Evolutionary conservation across 2,113 vertebrate genomes (phyloP).

Genomic region (Machaerirhynchus nigripectus): DNA sequence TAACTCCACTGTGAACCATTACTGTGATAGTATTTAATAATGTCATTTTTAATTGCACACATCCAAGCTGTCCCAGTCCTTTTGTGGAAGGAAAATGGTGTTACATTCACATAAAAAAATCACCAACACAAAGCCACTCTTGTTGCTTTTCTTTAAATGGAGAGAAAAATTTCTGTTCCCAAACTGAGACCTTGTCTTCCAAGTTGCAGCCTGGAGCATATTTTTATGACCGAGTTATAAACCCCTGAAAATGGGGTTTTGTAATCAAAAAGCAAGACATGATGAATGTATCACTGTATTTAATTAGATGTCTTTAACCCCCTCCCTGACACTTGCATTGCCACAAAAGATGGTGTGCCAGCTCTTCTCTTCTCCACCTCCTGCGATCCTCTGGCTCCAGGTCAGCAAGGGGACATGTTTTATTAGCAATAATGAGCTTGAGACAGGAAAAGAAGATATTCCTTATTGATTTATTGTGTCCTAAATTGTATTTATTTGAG

Average conservation of each 20-base stretch:
- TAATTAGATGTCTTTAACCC: constrained; percentile 32
- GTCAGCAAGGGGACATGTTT: constrained; percentile 43
- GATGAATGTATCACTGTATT: constrained; percentile 3
- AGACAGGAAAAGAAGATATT: constrained; percentile 38
- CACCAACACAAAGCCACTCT: constrained; percentile 23
- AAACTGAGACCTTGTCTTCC: constrained; percentile 41
- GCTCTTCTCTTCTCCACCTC: neutral
- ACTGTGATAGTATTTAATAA: constrained; percentile 24
- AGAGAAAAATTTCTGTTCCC: constrained; percentile 13
- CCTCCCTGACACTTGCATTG: neutral
- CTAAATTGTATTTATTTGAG: constrained; percentile 47
- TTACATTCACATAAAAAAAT: constrained; percentile 13
- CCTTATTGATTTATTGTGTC: neutral
- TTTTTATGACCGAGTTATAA: neutral
- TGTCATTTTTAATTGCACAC: constrained; percentile 48
- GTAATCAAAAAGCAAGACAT: neutral
- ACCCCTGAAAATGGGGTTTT: neutral
- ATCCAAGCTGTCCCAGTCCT: neutral
- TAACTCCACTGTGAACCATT: neutral
- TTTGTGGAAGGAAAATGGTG: constrained; percentile 43
- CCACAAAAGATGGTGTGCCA: neutral
- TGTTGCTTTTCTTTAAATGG: constrained; percentile 53
- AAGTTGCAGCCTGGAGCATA: constrained; percentile 12
- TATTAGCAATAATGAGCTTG: constrained; percentile 35
- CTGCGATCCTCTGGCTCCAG: constrained; percentile 3